Evolutionary conservation across 2,797 vertebrate genomes (phyloP), one percentile per base, ranked within the genome.

Genomic region (Sebastes nivosus): DNA sequence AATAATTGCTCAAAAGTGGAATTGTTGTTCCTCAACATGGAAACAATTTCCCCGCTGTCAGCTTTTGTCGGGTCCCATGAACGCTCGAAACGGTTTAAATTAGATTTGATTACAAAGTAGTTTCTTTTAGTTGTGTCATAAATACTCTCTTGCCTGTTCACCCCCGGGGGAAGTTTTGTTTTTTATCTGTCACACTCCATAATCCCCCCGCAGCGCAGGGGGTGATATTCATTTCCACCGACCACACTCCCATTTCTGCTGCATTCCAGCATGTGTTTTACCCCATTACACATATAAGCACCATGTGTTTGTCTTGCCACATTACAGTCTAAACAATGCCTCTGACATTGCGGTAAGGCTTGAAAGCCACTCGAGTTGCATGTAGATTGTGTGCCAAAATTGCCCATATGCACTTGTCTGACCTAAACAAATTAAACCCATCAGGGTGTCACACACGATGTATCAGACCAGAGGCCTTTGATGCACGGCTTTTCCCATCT

Each of bases 11-110:
- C 67, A 70, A 88, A 87, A 87, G 86, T 88, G 81, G 75, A 81
- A 90, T 83, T 79, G 79, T 87, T 72, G 72, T 73, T 84, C 67
- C 8, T 64, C 78, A 89, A 89, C 82, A 46, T 95, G 93, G 90
- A 89, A 92, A 81, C 87, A 88, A 94, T 94, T 93, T 90, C 84
- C 83, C 81, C 87, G 75, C 73, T 83, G 89, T 92, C 92, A 88
- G 74, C 80, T 91, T 42, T 81, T 80, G 79, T 68, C 68, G 54
- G 60, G 75, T 91, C 89, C 87, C 80, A 61, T 83, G 67, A 83
- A 87, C 46, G 60, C 65, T 90, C 77, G 25, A 66, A 85, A 82
- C 77, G 42, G 86, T 86, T 80, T 89, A 84, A 93, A 92, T 94
- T 89, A 87, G 71, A 92, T 87, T 75, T 82, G 84, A 94, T 90